These are phyloP conservation scores for Platorchestia sp. DNA, from an alignment of 1,140 invertebrate genomes.

Conservation along the genomic window DNA sequence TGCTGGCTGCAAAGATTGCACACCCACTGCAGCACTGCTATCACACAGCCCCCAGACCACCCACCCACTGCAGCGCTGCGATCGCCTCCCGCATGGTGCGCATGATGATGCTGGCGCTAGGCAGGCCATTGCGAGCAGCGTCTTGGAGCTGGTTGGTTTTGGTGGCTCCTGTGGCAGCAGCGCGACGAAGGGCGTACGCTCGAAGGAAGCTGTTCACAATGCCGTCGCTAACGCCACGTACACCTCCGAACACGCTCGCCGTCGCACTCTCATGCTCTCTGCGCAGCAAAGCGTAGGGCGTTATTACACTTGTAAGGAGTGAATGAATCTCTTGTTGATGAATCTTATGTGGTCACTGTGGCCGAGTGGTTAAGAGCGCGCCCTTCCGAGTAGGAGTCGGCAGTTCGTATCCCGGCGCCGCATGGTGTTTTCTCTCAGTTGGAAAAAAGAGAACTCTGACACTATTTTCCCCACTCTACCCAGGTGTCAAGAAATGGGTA, in stretches of 20 bases:
- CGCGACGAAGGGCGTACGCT: not conserved
- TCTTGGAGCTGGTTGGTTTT: not conserved
- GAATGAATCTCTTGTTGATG: too few species aligned
- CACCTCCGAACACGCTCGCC: not conserved
- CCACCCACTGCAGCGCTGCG: conserved; percentile 21
- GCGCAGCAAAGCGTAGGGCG: not conserved
- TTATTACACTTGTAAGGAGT: not conserved
- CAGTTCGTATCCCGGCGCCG: too few species aligned
- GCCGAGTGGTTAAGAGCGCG: too few species aligned
- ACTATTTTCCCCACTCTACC: too few species aligned
- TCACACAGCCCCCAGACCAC: not conserved
- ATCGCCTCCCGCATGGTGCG: not conserved
- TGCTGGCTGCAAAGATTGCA: too few species aligned
- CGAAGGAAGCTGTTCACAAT: conserved; percentile 15
- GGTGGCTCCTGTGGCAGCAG: not conserved
- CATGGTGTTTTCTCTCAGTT: too few species aligned
- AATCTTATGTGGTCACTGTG: too few species aligned
- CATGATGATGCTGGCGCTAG: not conserved
- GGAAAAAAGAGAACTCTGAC: too few species aligned
- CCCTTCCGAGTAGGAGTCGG: too few species aligned
- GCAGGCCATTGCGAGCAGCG: not conserved
- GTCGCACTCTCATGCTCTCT: conserved; percentile 18
- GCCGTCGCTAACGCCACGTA: conserved; percentile 15
- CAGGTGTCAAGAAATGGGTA: too few species aligned
- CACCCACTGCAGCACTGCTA: too few species aligned